Percentiles rank a stretch among this genome's conserved stretches.
phyloP scores from a whole-genome alignment of 2,797 vertebrate species.

The Chaunax sp. region DNA sequence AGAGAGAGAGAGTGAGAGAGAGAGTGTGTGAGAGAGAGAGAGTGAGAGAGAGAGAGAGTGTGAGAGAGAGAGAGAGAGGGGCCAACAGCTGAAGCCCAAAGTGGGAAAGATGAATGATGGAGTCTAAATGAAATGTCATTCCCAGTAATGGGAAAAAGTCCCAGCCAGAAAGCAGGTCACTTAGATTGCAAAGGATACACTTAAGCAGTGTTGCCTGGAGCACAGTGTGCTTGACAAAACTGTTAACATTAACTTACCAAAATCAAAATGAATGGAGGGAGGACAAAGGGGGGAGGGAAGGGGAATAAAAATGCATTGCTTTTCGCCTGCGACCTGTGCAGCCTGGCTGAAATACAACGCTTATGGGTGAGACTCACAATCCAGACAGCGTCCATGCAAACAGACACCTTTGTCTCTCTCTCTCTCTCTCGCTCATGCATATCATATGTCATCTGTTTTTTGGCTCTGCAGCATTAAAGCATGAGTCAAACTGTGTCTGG shows the following conservation, averaged over 20 bases:
- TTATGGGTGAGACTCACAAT: conserved; percentile 24
- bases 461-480: conserved; percentile 12
- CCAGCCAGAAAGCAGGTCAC: conserved; percentile 80
- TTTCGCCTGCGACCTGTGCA: conserved; percentile 31
- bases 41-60: background rate
- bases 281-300: conserved; percentile 25
- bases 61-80: conserved; percentile 1
- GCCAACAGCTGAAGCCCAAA: conserved; percentile 16
- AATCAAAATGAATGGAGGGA: conserved; percentile 62
- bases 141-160: conserved; percentile 81
- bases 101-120: conserved; percentile 80
- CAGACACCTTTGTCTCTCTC: conserved; percentile 28
- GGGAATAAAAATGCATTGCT: conserved; percentile 42
- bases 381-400: conserved; percentile 17
- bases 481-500: conserved; percentile 34
- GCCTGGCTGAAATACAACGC: conserved; percentile 27
- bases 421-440: conserved; percentile 24
- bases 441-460: conserved; percentile 34
- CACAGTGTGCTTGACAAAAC: conserved; percentile 75
- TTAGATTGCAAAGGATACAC: conserved; percentile 83
- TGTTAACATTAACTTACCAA: conserved; percentile 77
- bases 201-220: conserved; percentile 79
- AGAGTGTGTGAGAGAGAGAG: conserved; percentile 13
- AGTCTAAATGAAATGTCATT: conserved; percentile 85
- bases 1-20: background rate